A percentile compares a stretch with the other conserved stretches of the same genome.
These are phyloP conservation scores for Cryptotis parvus DNA, from an alignment of 2,113 vertebrate species.

Conservation along the genomic window DNA sequence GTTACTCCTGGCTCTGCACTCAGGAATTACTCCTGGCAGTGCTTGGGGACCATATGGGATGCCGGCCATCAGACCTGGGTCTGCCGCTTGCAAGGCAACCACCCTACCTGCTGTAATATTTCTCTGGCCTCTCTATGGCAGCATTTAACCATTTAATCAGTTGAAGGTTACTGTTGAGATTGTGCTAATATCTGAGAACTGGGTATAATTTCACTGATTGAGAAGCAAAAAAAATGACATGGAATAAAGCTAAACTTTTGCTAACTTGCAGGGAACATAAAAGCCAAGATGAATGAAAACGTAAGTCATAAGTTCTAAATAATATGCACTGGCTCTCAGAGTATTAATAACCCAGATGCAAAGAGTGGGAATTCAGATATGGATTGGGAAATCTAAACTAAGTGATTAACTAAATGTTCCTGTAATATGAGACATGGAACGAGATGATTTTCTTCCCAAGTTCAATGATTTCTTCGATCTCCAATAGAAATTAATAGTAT, in stretches of 20 bases:
- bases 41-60: no score
- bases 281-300: neutral
- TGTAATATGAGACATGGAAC: neutral
- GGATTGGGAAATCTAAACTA: neutral
- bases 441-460: conserved; percentile 10
- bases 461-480: neutral
- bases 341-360: neutral
- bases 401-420: neutral
- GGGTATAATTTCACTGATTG: conserved; percentile 8
- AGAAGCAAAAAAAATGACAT: neutral
- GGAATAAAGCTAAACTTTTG: neutral
- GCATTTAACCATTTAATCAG: neutral
- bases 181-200: conserved; percentile 15
- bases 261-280: neutral
- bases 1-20: no score
- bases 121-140: no score
- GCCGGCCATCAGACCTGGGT: no score
- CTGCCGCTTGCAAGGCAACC: no score
- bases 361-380: no score
- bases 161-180: neutral
- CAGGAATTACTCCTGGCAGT: no score
- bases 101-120: no score
- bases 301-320: neutral
- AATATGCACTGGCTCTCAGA: neutral
- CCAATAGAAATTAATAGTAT: conserved; percentile 31